Evolutionary conservation across 2,797 vertebrate species (phyloP).

Genomic region (Scarus forsteni): DNA sequence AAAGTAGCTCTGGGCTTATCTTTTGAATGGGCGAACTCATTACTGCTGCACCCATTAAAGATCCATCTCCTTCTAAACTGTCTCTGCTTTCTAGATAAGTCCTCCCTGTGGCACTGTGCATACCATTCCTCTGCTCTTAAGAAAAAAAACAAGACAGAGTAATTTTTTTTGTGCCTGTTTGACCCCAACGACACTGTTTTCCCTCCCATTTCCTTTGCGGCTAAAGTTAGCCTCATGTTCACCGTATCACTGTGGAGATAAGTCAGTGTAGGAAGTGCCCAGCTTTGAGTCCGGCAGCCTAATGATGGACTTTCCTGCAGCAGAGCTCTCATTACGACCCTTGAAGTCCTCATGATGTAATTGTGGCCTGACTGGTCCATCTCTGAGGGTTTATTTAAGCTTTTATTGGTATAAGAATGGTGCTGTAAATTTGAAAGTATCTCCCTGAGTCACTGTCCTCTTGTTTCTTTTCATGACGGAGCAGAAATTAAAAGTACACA

Average conservation of each 20-base stretch:
- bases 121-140: slow-evolving; percentile 22
- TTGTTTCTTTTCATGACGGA: slow-evolving; percentile 34
- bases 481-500: slow-evolving; percentile 62
- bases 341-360: slow-evolving; percentile 22
- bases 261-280: slow-evolving; percentile 45
- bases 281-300: slow-evolving; percentile 36
- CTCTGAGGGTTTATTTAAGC: slow-evolving; percentile 29
- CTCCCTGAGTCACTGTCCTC: slow-evolving; percentile 20
- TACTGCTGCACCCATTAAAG: not conserved
- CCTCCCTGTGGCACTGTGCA: not conserved
- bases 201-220: slow-evolving; percentile 66
- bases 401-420: slow-evolving; percentile 14
- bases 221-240: slow-evolving; percentile 68
- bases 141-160: slow-evolving; percentile 7
- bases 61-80: slow-evolving; percentile 2
- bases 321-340: slow-evolving; percentile 32
- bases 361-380: slow-evolving; percentile 41
- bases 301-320: slow-evolving; percentile 48
- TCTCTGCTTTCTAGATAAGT: slow-evolving; percentile 7
- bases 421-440: slow-evolving; percentile 28
- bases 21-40: slow-evolving; percentile 1
- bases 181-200: slow-evolving; percentile 32
- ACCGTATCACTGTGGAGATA: slow-evolving; percentile 56
- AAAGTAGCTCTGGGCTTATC: slow-evolving; percentile 39
- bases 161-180: slow-evolving; percentile 34